Conservation (phyloP, 2,113 vertebrate species). For the Dromiciops gliroides region DNA sequence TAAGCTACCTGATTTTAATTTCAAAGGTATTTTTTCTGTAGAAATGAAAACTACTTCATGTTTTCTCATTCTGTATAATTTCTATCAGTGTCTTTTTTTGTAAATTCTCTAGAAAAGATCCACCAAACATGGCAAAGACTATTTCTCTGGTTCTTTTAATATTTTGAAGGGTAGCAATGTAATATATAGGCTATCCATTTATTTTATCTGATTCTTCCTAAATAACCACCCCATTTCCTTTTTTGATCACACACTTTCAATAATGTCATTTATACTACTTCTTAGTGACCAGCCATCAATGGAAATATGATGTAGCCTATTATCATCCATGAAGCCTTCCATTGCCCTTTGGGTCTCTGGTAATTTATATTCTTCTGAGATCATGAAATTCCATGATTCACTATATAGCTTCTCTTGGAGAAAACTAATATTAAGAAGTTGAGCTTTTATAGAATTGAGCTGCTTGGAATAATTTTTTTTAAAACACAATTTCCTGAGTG, state of each 20-base stretch:
- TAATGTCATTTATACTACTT: not conserved
- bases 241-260: not conserved
- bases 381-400: not conserved
- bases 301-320: not conserved
- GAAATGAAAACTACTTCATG: too few relatives aligned
- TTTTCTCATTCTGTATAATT: not conserved
- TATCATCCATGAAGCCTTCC: not conserved
- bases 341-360: not conserved
- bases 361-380: not conserved
- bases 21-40: too few relatives aligned
- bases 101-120: not conserved
- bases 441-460: not conserved
- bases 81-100: not conserved
- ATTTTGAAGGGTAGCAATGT: not conserved
- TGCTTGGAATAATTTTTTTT: not conserved
- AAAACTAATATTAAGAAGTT: too few relatives aligned
- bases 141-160: not conserved
- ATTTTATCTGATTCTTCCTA: not conserved
- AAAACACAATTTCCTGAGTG: not conserved
- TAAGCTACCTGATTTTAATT: not conserved
- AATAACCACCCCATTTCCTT: not conserved
- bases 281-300: not conserved
- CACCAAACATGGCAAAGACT: not conserved
- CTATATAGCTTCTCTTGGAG: not conserved
- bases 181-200: not conserved